phyloP scores from a whole-genome alignment of 2,113 vertebrate genomes.

The Oncorhynchus nerka region DNA sequence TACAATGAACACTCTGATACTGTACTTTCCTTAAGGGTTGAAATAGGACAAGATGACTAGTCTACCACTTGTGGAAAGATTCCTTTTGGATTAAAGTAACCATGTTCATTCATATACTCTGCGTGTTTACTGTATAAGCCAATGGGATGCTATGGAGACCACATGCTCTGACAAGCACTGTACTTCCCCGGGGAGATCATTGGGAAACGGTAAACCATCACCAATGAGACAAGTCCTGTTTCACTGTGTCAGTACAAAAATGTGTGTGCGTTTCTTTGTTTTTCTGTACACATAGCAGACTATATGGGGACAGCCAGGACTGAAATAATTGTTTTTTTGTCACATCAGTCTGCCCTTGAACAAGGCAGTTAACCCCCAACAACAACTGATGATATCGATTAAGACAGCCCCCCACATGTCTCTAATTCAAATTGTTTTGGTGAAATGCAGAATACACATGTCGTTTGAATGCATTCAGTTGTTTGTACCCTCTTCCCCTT shows the following conservation, averaged over 20 bases:
- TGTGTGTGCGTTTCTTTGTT: background rate
- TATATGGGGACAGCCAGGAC: no score
- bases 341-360: no score
- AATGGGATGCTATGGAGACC: constrained; percentile 63
- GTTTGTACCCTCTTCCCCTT: no score
- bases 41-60: constrained; percentile 51
- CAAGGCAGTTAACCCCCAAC: no score
- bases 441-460: no score
- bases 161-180: constrained; percentile 56
- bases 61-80: constrained; percentile 39
- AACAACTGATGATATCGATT: no score
- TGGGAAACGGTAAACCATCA: constrained; percentile 32
- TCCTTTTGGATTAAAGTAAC: constrained; percentile 47
- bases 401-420: no score
- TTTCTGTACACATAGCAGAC: no score
- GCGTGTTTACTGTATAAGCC: constrained; percentile 67
- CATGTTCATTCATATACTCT: constrained; percentile 60
- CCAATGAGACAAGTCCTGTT: constrained; percentile 30
- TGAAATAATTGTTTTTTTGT: no score
- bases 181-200: constrained; percentile 29
- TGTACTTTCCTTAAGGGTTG: constrained; percentile 9
- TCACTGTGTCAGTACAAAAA: constrained; percentile 8
- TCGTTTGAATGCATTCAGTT: no score
- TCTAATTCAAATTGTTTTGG: no score
- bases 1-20: background rate